Evolutionary conservation across 2,888 invertebrate species (phyloP), one percentile per base, ranked within the genome.

Genomic region (Philopedon plagiatum): DNA sequence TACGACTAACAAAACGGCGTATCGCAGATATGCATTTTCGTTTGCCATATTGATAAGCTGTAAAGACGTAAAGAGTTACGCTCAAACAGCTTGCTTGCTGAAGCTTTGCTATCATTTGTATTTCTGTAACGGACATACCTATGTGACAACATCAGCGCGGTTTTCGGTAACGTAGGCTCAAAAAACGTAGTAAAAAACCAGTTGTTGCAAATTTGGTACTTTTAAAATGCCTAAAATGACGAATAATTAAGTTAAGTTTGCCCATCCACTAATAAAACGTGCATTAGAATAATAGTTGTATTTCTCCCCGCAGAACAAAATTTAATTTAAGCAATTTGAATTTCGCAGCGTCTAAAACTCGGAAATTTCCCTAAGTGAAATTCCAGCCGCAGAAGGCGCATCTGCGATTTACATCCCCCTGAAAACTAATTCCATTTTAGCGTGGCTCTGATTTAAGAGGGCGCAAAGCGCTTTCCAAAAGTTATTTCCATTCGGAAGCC

Each of bases 401-500:
- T 80, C 80, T 80, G 80, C 81, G 77, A 79, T 80, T 80, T 79
- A 79, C 80, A 79, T 78, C 80, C 78, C 78, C 77, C 68, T 58
- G 72, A 76, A 79, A 81, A 80, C 79, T 80, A 79, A 80, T 81
- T 80, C 77, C 78, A 75, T 73, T 78, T 76, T 73, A 78, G 76
- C 77, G 64, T 70, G 54, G 69, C 56, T 75, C 75, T 80, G 81
- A 81, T 81, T 81, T 81, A 81, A 75, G 66, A 74, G 70, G 61
- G 75, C 78, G 78, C 76, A 77, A 81, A 81, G 74, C 78, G 78
- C 77, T 81, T 79, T 79, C 79, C 79, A 78, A 80, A 80, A 81
- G 79, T 81, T 82, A 80, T 81, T 81, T 80, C 78, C 75, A 81
- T 81, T 78, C 78, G 76, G 76, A 78, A 80, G 79, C 77, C 78